A percentile compares a stretch with the other conserved stretches of the same genome.
These are phyloP conservation scores for Ametastegia equiseti DNA, from an alignment of 2,888 invertebrate genomes.

Conservation along the genomic window DNA sequence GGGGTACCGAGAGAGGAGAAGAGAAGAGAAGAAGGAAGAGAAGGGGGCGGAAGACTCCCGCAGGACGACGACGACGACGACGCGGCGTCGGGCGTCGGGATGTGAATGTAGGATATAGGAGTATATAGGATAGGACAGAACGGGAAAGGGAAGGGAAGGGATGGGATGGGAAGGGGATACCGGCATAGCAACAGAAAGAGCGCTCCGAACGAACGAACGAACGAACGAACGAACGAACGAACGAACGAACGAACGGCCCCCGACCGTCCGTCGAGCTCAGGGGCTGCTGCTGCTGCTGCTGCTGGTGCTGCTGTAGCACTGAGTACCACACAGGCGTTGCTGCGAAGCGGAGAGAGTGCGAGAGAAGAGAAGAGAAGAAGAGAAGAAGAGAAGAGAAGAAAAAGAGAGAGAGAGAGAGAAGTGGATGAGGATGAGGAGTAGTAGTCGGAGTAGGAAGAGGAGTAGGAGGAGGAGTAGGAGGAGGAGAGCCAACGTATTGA, in stretches of 20 bases:
- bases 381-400: slow-evolving; percentile 24
- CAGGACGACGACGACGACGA: slow-evolving; percentile 53
- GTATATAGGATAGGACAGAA: slow-evolving; percentile 31
- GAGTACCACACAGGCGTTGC: slow-evolving; percentile 24
- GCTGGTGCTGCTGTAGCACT: slow-evolving; percentile 59
- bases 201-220: slow-evolving; percentile 65
- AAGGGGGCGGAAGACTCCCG: slow-evolving; percentile 52
- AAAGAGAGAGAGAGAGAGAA: slow-evolving; percentile 49
- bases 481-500: slow-evolving; percentile 66
- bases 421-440: slow-evolving; percentile 62
- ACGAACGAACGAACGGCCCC: slow-evolving; percentile 57
- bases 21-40: slow-evolving; percentile 48
- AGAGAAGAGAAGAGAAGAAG: slow-evolving; percentile 45
- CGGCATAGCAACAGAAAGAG: slow-evolving; percentile 75
- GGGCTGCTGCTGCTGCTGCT: slow-evolving; percentile 54
- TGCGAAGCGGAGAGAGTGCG: slow-evolving; percentile 51
- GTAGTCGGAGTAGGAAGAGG: slow-evolving; percentile 65
- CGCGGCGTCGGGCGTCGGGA: slow-evolving; percentile 52
- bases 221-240: slow-evolving; percentile 62
- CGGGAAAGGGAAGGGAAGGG: slow-evolving; percentile 54
- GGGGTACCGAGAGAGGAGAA: neutral
- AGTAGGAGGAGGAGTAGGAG: slow-evolving; percentile 67
- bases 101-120: slow-evolving; percentile 45
- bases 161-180: slow-evolving; percentile 62
- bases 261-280: slow-evolving; percentile 48